phyloP scores from a whole-genome alignment of 2,888 invertebrate genomes.

The Deilephila porcellus region DNA sequence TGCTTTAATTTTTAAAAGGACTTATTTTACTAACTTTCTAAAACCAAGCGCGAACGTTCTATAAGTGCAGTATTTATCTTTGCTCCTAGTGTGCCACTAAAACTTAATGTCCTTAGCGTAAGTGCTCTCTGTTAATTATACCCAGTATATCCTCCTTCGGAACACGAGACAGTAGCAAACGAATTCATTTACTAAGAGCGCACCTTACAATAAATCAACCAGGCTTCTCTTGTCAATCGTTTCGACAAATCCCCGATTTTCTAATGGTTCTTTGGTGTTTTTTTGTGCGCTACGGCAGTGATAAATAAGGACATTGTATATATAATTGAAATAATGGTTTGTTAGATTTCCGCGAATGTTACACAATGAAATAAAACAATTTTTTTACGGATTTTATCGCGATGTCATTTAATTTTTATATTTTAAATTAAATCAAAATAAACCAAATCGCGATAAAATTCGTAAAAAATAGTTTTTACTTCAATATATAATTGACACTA shows the following conservation, averaged over 20 bases:
- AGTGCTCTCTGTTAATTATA: slow-evolving; percentile 63
- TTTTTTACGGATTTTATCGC: no score
- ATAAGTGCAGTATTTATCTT: background rate
- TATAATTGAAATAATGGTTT: no score
- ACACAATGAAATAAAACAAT: no score
- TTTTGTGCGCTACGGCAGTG: background rate
- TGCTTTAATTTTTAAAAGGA: no score
- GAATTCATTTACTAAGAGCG: slow-evolving; percentile 43
- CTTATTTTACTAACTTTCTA: no score
- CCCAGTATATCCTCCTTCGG: slow-evolving; percentile 47
- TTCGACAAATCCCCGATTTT: background rate
- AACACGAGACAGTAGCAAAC: slow-evolving; percentile 32
- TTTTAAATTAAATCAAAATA: no score
- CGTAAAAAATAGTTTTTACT: no score
- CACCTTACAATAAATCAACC: background rate
- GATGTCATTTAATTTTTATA: no score
- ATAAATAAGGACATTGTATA: no score
- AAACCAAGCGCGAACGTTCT: background rate
- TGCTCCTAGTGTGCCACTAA: slow-evolving; percentile 37
- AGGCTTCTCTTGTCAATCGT: background rate
- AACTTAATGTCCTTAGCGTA: slow-evolving; percentile 52
- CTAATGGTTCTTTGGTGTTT: background rate
- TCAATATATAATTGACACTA: no score
- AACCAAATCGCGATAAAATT: no score
- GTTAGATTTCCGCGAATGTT: no score